A percentile compares a stretch with the other conserved stretches of the same genome.
Evolutionary conservation across 2,797 vertebrate species (phyloP).

Genomic region (Pipistrellus kuhlii): DNA sequence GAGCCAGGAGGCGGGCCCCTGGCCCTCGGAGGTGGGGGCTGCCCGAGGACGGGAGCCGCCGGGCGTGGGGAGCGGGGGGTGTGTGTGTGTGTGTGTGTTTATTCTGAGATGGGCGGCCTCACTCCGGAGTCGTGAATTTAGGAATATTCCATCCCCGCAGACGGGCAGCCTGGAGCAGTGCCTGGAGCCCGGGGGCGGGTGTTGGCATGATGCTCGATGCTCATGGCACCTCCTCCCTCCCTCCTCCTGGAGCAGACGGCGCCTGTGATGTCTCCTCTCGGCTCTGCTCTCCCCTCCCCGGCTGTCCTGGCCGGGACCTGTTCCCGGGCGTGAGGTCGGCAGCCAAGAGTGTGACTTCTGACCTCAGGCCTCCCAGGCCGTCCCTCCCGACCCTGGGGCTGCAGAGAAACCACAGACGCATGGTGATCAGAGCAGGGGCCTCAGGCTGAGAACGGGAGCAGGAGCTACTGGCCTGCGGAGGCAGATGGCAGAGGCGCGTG

Average conservation of each 20-base stretch:
- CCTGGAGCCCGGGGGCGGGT: neutral
- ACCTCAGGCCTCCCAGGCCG: neutral
- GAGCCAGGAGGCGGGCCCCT: neutral
- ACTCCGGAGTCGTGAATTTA: neutral
- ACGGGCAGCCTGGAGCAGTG: neutral
- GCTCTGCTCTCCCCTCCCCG: neutral
- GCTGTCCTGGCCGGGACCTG: neutral
- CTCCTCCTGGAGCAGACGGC: neutral
- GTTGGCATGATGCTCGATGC: neutral
- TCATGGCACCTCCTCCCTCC: neutral
- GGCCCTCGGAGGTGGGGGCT: neutral
- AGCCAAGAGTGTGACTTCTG: constrained; percentile 46
- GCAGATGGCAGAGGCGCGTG: constrained; percentile 60
- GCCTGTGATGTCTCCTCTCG: neutral
- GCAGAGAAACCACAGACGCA: neutral
- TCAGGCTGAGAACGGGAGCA: constrained; percentile 13
- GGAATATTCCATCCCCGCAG: neutral
- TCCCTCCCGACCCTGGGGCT: neutral
- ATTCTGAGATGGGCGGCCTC: neutral
- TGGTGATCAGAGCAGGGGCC: neutral
- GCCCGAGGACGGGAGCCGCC: neutral
- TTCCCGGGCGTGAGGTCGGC: neutral
- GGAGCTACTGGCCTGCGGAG: constrained; percentile 1
- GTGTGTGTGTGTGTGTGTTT: constrained; percentile 55
- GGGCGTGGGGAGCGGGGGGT: too few species aligned